These are phyloP conservation scores for Dendrolimus kikuchii DNA, from an alignment of 1,140 invertebrate genomes.

Conservation along the genomic window DNA sequence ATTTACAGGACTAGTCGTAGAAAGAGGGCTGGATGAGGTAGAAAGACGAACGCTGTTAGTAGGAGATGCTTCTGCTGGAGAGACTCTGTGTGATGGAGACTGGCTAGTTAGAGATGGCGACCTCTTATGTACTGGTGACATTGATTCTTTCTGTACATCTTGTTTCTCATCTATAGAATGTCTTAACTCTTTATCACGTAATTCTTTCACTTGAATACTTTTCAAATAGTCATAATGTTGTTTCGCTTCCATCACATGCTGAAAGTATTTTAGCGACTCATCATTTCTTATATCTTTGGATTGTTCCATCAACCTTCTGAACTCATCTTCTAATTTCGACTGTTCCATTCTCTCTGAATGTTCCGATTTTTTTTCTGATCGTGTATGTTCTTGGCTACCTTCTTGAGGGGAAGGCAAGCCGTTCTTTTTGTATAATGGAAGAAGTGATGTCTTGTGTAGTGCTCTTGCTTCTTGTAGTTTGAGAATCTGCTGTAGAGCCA, in stretches of 20 bases:
- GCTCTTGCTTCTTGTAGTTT: slow-evolving; percentile 65
- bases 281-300: slow-evolving; percentile 50
- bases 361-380: slow-evolving; percentile 27
- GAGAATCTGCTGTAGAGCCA: slow-evolving; percentile 61
- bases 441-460: slow-evolving; percentile 59
- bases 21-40: slow-evolving; percentile 60
- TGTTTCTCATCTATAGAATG: slow-evolving; percentile 17
- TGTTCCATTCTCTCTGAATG: slow-evolving; percentile 50
- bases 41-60: slow-evolving; percentile 45
- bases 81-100: slow-evolving; percentile 20
- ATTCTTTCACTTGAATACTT: slow-evolving; percentile 42
- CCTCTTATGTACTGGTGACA: slow-evolving; percentile 29
- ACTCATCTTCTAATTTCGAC: slow-evolving; percentile 59
- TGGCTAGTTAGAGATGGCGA: slow-evolving; percentile 24
- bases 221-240: slow-evolving; percentile 48
- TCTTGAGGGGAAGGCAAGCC: slow-evolving; percentile 46
- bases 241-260: slow-evolving; percentile 61
- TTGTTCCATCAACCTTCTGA: slow-evolving; percentile 63
- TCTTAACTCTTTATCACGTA: slow-evolving; percentile 12
- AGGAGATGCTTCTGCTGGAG: slow-evolving; percentile 47
- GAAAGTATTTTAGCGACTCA: slow-evolving; percentile 64
- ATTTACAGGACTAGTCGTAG: slow-evolving; percentile 72
- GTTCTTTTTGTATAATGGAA: slow-evolving; percentile 65
- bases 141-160: slow-evolving; percentile 39
- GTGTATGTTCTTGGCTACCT: slow-evolving; percentile 37